Conservation (phyloP, 2,888 invertebrate genomes). For the Taphrorychus bicolor region DNA sequence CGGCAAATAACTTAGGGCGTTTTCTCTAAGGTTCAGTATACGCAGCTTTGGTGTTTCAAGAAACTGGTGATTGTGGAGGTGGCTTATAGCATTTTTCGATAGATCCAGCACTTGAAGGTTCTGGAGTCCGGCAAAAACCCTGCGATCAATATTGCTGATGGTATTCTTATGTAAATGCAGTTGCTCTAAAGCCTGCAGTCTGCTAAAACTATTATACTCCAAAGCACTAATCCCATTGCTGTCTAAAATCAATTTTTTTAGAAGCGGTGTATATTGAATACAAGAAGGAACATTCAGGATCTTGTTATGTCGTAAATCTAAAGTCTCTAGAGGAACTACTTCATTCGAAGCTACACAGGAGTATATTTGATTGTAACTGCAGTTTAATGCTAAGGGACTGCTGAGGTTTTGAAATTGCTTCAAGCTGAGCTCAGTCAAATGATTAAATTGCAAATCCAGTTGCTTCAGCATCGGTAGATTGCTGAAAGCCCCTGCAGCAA, state of each 20-base stretch:
- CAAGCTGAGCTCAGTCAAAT: constrained; percentile 72
- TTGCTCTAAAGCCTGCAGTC: constrained; percentile 73
- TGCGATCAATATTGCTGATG: constrained; percentile 73
- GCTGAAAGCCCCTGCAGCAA: constrained; percentile 76
- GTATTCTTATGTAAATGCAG: constrained; percentile 78
- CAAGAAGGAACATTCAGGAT: constrained; percentile 72
- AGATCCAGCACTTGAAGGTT: constrained; percentile 81
- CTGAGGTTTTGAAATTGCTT: constrained; percentile 74
- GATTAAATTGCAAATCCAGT: constrained; percentile 82
- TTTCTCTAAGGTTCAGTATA: constrained; percentile 75
- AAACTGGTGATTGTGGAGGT: constrained; percentile 82
- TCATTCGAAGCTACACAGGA: constrained; percentile 60
- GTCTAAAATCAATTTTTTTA: constrained; percentile 74
- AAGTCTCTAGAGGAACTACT: constrained; percentile 67
- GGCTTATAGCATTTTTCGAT: constrained; percentile 76
- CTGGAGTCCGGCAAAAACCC: constrained; percentile 78
- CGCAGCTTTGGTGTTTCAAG: constrained; percentile 76
- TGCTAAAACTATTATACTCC: constrained; percentile 77
- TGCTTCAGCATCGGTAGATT: constrained; percentile 78
- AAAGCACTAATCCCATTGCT: constrained; percentile 76
- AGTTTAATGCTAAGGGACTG: constrained; percentile 76
- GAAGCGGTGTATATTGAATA: constrained; percentile 69
- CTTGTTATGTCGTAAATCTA: constrained; percentile 76
- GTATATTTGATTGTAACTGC: constrained; percentile 74
- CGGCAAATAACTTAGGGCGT: constrained; percentile 75